A percentile compares a stretch with the other conserved stretches of the same genome.
These are phyloP conservation scores for Eilema depressum DNA, from an alignment of 2,888 invertebrate species.

Conservation along the genomic window DNA sequence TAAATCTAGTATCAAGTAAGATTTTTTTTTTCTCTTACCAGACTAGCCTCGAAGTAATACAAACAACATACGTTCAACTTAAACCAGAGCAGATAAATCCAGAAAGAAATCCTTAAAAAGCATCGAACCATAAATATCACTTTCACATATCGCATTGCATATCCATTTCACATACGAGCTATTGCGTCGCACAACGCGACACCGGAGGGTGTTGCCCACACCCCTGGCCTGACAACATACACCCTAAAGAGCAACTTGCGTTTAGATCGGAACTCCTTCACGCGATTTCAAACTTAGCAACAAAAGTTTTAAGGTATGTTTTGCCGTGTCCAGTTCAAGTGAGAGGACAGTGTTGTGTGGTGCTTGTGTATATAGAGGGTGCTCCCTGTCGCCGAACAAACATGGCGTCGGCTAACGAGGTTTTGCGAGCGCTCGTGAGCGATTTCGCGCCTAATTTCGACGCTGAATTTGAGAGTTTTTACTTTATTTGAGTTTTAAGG, in stretches of 20 bases:
- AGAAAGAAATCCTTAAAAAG: constrained; percentile 9
- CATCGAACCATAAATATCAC: constrained; percentile 65
- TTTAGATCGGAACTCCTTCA: constrained; percentile 26
- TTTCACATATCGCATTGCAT: constrained; percentile 79
- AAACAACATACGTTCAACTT: background rate
- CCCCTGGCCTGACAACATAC: constrained; percentile 76
- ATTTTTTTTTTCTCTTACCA: no score
- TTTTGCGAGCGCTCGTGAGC: constrained; percentile 83
- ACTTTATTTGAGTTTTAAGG: constrained; percentile 63
- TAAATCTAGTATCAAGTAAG: no score
- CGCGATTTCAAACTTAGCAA: constrained; percentile 56
- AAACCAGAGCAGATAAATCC: background rate
- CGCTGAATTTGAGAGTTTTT: constrained; percentile 62
- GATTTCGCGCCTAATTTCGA: constrained; percentile 86
- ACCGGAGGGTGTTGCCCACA: constrained; percentile 81
- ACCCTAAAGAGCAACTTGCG: constrained; percentile 66
- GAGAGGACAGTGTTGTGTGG: constrained; percentile 61
- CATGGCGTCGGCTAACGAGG: constrained; percentile 84
- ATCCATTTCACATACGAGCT: constrained; percentile 82
- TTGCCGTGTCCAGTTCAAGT: constrained; percentile 24
- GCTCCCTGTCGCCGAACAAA: constrained; percentile 85
- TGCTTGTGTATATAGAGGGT: constrained; percentile 83
- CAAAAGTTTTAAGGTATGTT: constrained; percentile 35
- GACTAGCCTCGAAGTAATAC: background rate
- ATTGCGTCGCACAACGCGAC: constrained; percentile 81